A percentile compares a stretch with the other conserved stretches of the same genome.
phyloP scores from a whole-genome alignment of 2,113 vertebrate genomes.

The Arenaria interpres region DNA sequence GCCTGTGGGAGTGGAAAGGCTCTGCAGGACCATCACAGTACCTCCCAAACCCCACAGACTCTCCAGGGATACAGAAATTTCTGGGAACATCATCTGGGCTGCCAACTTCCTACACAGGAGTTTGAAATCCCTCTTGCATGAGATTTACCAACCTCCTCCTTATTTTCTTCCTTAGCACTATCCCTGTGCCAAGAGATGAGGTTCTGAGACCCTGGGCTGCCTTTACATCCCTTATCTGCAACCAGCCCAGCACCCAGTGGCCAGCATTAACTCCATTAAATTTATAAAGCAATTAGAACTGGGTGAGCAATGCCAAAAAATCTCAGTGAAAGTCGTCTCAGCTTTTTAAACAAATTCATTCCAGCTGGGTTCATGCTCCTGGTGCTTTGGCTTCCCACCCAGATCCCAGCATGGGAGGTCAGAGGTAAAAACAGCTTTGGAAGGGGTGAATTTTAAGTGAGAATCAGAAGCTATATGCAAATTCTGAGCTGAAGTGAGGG shows the following conservation, averaged over 20 bases:
- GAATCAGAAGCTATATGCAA: conserved; percentile 16
- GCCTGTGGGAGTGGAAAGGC: neutral
- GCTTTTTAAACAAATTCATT: conserved; percentile 43
- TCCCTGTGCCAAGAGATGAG: neutral
- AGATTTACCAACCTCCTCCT: neutral
- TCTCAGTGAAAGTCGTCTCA: neutral
- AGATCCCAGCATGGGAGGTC: neutral
- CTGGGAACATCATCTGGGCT: neutral
- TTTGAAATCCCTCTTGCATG: neutral
- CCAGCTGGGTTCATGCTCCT: neutral
- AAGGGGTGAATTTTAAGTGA: neutral
- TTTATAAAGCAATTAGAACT: conserved; percentile 14
- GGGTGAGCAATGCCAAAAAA: neutral
- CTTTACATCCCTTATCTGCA: neutral
- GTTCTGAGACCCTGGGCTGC: neutral
- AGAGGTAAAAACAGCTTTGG: neutral
- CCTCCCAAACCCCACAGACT: neutral
- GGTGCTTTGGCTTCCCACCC: rapidly evolving
- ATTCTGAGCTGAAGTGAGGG: neutral
- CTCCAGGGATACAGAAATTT: neutral
- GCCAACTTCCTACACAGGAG: neutral
- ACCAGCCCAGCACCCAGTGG: neutral
- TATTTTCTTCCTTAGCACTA: neutral
- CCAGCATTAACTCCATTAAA: neutral
- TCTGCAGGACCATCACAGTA: neutral